Percentiles rank a stretch among this genome's conserved stretches.
phyloP scores from a whole-genome alignment of 1,140 invertebrate species.

The Micrasema longulum region DNA sequence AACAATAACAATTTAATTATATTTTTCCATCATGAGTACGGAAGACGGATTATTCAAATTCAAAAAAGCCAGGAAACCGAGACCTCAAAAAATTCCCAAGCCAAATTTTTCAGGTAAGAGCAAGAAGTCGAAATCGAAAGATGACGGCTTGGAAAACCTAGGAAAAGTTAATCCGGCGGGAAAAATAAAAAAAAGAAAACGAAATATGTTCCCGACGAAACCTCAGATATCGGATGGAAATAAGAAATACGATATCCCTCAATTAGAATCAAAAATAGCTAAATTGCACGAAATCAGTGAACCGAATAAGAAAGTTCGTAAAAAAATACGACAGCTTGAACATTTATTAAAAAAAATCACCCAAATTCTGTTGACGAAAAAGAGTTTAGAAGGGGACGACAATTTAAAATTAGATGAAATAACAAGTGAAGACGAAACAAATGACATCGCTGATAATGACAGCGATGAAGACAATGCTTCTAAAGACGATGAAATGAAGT shows the following conservation, averaged over 20 bases:
- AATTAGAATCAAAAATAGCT: constrained; percentile 38
- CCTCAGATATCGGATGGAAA: constrained; percentile 17
- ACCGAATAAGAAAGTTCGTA: constrained; percentile 50
- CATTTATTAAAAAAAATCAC: constrained; percentile 44
- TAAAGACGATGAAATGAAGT: constrained; percentile 45
- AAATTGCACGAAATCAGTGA: constrained; percentile 44
- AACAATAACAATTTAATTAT: too few relatives aligned
- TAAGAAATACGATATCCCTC: constrained; percentile 36
- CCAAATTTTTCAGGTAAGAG: neutral
- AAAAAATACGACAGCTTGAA: constrained; percentile 54
- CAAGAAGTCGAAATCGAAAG: neutral
- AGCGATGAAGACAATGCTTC: constrained; percentile 9
- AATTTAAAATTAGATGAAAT: neutral
- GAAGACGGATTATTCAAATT: constrained; percentile 26
- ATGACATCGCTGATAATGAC: constrained; percentile 25
- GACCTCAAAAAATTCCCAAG: neutral
- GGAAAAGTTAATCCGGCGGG: constrained; percentile 26
- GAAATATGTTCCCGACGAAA: constrained; percentile 17
- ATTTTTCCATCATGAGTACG: neutral
- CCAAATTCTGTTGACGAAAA: constrained; percentile 40
- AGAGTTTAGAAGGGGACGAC: constrained; percentile 34
- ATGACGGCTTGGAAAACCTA: neutral
- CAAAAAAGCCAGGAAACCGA: constrained; percentile 18
- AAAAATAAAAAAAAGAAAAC: constrained; percentile 32
- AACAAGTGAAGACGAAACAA: constrained; percentile 42